These are phyloP conservation scores for Epinephelus fuscoguttatus DNA, from an alignment of 2,113 vertebrate genomes.

Conservation along the genomic window DNA sequence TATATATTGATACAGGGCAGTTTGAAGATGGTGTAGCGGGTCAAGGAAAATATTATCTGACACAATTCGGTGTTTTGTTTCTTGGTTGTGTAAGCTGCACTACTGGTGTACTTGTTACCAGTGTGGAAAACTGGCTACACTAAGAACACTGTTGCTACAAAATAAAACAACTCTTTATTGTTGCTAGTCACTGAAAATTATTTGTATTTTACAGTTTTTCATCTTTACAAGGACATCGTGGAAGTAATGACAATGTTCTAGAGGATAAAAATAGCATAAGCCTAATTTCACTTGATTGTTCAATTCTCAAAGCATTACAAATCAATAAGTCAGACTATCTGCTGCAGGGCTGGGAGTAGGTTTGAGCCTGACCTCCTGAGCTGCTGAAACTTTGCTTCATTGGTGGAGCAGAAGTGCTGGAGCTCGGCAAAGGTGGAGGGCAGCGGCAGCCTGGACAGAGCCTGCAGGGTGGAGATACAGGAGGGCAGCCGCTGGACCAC, in stretches of 20 bases:
- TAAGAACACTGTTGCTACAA: background rate
- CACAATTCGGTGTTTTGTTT: background rate
- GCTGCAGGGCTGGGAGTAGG: background rate
- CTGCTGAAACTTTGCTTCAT: slow-evolving; percentile 73
- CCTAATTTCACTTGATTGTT: background rate
- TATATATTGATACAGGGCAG: background rate
- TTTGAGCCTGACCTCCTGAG: slow-evolving; percentile 73
- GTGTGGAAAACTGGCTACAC: background rate
- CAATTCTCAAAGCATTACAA: background rate
- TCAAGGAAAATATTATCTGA: background rate
- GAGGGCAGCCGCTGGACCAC: slow-evolving; percentile 81
- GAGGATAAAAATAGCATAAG: background rate
- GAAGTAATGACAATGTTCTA: background rate
- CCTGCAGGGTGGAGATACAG: slow-evolving; percentile 75
- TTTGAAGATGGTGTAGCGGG: background rate
- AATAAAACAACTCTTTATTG: too few species aligned
- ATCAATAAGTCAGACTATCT: background rate
- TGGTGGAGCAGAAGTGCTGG: slow-evolving; percentile 67
- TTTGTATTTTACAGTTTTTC: background rate
- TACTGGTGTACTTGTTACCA: background rate
- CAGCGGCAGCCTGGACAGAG: slow-evolving; percentile 63
- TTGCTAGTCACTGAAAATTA: background rate
- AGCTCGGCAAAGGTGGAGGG: slow-evolving; percentile 67
- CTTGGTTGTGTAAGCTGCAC: background rate
- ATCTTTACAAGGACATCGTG: background rate